Conservation (phyloP, 2,797 vertebrate species). For the Brachyrhaphis roseni region DNA sequence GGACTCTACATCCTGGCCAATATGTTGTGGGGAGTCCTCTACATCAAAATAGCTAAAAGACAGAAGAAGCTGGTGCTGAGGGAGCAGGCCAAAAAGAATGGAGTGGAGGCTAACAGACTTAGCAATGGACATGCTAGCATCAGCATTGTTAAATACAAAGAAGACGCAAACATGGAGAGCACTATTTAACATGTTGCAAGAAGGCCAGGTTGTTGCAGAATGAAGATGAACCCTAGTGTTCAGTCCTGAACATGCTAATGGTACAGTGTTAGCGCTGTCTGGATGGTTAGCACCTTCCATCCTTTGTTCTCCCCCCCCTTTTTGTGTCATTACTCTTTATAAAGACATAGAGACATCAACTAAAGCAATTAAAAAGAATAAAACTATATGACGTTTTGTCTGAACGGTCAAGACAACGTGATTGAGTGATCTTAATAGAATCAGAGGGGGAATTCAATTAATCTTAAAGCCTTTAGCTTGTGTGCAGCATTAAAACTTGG, state of each 20-base stretch:
- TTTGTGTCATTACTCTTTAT: neutral
- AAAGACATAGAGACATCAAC: neutral
- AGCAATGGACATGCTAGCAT: slow-evolving; percentile 60
- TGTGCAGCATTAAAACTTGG: neutral
- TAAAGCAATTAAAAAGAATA: neutral
- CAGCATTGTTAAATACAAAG: slow-evolving; percentile 56
- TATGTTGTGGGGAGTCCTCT: slow-evolving; percentile 68
- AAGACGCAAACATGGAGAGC: slow-evolving; percentile 72
- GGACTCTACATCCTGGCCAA: slow-evolving; percentile 67
- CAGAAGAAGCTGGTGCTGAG: slow-evolving; percentile 70
- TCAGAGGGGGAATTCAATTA: neutral
- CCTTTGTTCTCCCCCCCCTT: neutral
- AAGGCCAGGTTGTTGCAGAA: neutral
- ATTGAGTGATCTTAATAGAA: neutral
- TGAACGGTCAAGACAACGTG: neutral
- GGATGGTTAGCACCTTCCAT: slow-evolving; percentile 9
- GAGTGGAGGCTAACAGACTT: slow-evolving; percentile 36
- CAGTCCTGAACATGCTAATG: slow-evolving; percentile 33
- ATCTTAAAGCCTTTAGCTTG: neutral
- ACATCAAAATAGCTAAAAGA: slow-evolving; percentile 62
- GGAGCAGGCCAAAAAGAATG: slow-evolving; percentile 65
- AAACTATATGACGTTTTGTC: neutral
- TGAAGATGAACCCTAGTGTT: neutral
- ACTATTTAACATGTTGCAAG: slow-evolving; percentile 65
- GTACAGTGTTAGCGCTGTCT: slow-evolving; percentile 41